phyloP scores from a whole-genome alignment of 2,888 invertebrate genomes.

The Gandaritis pyraliata region DNA sequence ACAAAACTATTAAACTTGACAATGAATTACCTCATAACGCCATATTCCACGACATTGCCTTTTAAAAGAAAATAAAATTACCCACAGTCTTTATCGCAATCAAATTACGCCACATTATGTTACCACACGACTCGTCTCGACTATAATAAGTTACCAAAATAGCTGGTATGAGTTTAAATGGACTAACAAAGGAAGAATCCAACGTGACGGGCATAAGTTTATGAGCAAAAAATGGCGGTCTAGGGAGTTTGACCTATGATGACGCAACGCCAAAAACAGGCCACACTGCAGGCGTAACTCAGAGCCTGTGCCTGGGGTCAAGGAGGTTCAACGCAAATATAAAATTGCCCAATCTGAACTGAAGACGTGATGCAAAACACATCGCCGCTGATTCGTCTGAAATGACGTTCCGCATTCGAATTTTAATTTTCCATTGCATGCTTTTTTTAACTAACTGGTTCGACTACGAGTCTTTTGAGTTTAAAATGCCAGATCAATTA shows the following conservation, averaged over 20 bases:
- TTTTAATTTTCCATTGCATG: conserved; percentile 9
- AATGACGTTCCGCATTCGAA: conserved; percentile 16
- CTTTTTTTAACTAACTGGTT: conserved; percentile 6
- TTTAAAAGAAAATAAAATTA: conserved; percentile 53
- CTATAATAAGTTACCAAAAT: conserved; percentile 73
- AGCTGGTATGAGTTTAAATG: conserved; percentile 70
- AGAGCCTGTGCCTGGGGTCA: conserved; percentile 63
- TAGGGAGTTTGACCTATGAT: conserved; percentile 82
- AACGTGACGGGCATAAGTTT: conserved; percentile 76
- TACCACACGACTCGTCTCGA: conserved; percentile 48
- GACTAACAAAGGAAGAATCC: conserved; percentile 77
- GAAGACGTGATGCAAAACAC: conserved; percentile 54
- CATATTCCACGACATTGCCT: conserved; percentile 22
- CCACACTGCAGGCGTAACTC: conserved; percentile 57
- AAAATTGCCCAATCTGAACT: conserved; percentile 61
- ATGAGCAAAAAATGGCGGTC: conserved; percentile 77
- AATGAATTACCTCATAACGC: conserved; percentile 16
- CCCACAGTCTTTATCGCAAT: conserved; percentile 55
- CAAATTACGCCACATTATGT: conserved; percentile 35
- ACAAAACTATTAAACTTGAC: conserved; percentile 9
- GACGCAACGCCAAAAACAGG: conserved; percentile 82
- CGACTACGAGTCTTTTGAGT: conserved; percentile 6
- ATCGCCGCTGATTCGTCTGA: conserved; percentile 21
- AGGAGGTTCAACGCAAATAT: conserved; percentile 76
- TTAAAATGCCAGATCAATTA: conserved; percentile 10